Conservation (phyloP, 2,888 invertebrate species). For the Muschampia plurimacula region DNA sequence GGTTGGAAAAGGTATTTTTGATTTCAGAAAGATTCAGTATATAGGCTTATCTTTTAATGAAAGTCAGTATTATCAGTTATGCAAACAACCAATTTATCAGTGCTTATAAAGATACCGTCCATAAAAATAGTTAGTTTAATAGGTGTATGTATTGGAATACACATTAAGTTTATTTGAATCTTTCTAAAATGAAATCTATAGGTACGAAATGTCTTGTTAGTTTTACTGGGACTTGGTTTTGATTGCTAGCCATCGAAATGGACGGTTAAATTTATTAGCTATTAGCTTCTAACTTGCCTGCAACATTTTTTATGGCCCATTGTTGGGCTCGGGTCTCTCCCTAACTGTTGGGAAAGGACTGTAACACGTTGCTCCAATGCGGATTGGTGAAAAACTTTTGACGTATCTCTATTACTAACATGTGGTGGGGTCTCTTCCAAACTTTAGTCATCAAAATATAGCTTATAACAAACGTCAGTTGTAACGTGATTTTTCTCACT, state of each 20-base stretch:
- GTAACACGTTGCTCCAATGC: no score
- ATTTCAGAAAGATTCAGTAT: slow-evolving; percentile 27
- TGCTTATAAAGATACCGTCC: not conserved
- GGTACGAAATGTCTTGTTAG: not conserved
- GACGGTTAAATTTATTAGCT: not conserved
- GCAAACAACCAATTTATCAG: not conserved
- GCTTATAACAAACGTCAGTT: no score
- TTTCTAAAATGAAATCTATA: not conserved
- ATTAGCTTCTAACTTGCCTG: not conserved
- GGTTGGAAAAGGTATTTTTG: slow-evolving; percentile 14
- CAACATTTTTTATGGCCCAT: no score
- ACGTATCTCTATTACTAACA: not conserved
- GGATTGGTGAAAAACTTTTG: no score
- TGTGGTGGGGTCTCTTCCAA: not conserved
- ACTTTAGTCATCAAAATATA: not conserved
- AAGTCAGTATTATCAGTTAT: not conserved
- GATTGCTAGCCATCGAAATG: not conserved
- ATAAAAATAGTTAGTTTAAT: no score
- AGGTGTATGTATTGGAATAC: not conserved
- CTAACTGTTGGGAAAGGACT: no score
- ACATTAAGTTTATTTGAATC: not conserved
- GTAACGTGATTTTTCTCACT: not conserved
- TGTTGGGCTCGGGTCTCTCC: no score
- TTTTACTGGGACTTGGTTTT: not conserved
- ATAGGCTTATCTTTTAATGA: not conserved